These are phyloP conservation scores for Entelurus aequoreus DNA, from an alignment of 2,113 vertebrate species.

Conservation along the genomic window DNA sequence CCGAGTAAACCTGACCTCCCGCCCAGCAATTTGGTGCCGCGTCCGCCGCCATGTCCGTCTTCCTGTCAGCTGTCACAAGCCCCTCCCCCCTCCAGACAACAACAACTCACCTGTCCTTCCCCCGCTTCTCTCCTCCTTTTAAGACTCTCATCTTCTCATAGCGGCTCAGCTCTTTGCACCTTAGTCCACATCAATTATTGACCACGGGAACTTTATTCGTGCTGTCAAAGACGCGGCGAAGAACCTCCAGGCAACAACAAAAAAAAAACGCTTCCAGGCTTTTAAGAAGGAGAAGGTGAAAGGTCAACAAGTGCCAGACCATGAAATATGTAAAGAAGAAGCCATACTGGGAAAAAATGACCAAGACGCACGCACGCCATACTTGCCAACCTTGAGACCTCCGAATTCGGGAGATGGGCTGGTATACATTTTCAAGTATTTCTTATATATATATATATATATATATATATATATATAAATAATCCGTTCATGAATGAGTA, in stretches of 20 bases:
- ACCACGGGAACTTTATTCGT: conserved; percentile 34
- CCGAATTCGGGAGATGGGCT: too few relatives aligned
- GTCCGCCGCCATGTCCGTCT: conserved; percentile 34
- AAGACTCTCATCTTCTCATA: conserved; percentile 18
- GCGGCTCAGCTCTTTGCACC: conserved; percentile 41
- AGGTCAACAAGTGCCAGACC: background rate
- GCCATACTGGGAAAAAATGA: background rate
- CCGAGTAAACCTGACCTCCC: conserved; percentile 38
- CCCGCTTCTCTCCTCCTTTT: conserved; percentile 20
- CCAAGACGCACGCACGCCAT: conserved; percentile 6
- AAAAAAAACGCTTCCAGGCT: conserved; percentile 3
- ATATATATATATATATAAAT: too few relatives aligned
- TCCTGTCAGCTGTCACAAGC: conserved; percentile 57
- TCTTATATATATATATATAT: too few relatives aligned
- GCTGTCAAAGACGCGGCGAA: conserved; percentile 41
- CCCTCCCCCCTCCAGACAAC: too few relatives aligned
- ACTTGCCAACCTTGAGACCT: conserved; percentile 26
- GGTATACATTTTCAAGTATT: too few relatives aligned
- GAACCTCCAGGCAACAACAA: conserved; percentile 20
- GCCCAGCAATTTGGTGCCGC: conserved; percentile 32
- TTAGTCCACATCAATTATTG: conserved; percentile 54
- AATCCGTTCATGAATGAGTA: too few relatives aligned
- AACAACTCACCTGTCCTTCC: conserved; percentile 28
- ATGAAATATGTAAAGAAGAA: background rate
- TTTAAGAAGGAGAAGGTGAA: background rate